phyloP scores from a whole-genome alignment of 2,888 invertebrate species.

The Nasonovia ribisnigri region DNA sequence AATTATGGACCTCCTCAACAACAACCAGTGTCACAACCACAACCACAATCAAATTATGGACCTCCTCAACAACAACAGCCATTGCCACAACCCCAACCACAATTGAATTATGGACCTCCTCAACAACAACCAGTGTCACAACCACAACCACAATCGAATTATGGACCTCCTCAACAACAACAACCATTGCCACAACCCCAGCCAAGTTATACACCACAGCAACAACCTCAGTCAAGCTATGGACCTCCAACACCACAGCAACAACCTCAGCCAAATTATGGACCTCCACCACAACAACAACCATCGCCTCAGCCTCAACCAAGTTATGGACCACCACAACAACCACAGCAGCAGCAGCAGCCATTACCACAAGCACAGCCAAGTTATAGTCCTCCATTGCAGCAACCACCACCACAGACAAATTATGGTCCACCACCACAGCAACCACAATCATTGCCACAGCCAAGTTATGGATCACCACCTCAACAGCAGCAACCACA shows the following conservation, averaged over 20 bases:
- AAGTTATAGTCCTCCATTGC: slow-evolving; percentile 63
- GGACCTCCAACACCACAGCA: background rate
- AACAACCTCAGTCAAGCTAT: slow-evolving; percentile 36
- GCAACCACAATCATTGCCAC: slow-evolving; percentile 69
- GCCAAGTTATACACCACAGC: background rate
- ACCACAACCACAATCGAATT: slow-evolving; percentile 67
- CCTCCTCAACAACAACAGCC: slow-evolving; percentile 68
- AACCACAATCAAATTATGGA: slow-evolving; percentile 68
- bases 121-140: slow-evolving; percentile 65
- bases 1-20: slow-evolving; percentile 70
- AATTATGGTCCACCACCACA: slow-evolving; percentile 69
- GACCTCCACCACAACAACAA: slow-evolving; percentile 69
- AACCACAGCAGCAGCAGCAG: slow-evolving; percentile 62
- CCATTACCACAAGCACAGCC: slow-evolving; percentile 52
- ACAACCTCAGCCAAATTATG: slow-evolving; percentile 68
- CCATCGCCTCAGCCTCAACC: slow-evolving; percentile 71
- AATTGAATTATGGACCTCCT: slow-evolving; percentile 59
- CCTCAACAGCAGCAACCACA: slow-evolving; percentile 71
- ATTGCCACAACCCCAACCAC: slow-evolving; percentile 18
- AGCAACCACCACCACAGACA: slow-evolving; percentile 67
- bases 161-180: slow-evolving; percentile 69
- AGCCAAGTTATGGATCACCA: slow-evolving; percentile 73
- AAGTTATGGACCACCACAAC: slow-evolving; percentile 74
- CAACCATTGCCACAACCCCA: slow-evolving; percentile 66
- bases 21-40: slow-evolving; percentile 66